Evolutionary conservation across 2,797 vertebrate species (phyloP).

Genomic region (Pristis pectinata): DNA sequence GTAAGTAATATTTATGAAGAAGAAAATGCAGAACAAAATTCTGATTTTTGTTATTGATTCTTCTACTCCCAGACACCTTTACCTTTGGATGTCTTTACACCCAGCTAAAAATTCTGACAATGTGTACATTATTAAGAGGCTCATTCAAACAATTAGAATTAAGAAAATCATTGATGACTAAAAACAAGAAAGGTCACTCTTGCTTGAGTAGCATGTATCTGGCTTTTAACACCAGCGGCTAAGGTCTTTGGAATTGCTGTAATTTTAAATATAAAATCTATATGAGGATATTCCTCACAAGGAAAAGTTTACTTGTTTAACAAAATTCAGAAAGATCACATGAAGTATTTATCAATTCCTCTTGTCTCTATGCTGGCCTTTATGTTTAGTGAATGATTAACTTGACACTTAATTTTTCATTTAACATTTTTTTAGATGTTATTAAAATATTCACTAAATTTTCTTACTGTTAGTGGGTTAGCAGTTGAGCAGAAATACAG

Average conservation of each 20-base stretch:
- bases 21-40: background rate
- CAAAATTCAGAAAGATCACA: background rate
- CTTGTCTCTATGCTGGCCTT: background rate
- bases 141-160: background rate
- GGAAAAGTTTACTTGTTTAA: background rate
- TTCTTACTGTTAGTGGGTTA: background rate
- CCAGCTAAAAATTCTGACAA: background rate
- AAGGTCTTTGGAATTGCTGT: background rate
- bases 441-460: background rate
- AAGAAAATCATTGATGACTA: background rate
- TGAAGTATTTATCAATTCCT: background rate
- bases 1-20: slow-evolving; percentile 3
- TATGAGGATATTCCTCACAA: background rate
- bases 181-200: background rate
- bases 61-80: background rate
- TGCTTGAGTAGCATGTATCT: background rate
- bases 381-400: background rate
- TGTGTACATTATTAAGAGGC: background rate
- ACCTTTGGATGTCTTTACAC: background rate
- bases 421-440: background rate
- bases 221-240: background rate
- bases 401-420: background rate
- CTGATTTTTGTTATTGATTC: background rate
- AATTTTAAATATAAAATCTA: background rate
- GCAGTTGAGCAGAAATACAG: background rate